Evolutionary conservation across 2,113 vertebrate genomes (phyloP).

Genomic region (Rattus rattus): DNA sequence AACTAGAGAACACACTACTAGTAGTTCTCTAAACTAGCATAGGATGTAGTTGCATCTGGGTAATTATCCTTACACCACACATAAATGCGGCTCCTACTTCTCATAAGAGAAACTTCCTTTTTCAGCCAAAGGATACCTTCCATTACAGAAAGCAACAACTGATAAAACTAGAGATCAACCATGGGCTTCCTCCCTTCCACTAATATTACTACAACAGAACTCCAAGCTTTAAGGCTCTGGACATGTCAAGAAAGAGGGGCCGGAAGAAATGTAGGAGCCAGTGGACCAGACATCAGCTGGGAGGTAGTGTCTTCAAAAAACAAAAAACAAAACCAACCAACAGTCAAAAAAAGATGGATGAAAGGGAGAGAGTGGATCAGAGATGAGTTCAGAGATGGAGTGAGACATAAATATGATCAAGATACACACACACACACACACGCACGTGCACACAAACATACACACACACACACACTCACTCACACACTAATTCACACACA

Average conservation of each 20-base stretch:
- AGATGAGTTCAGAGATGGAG: not conserved
- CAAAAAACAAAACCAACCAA: not conserved
- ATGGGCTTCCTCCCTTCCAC: not conserved
- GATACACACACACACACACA: not conserved
- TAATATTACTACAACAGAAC: not conserved
- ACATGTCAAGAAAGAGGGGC: not conserved
- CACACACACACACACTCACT: no score
- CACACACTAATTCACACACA: no score
- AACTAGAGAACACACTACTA: not conserved
- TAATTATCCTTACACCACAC: not conserved
- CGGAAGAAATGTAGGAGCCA: not conserved
- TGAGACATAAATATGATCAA: not conserved
- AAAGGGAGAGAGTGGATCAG: not conserved
- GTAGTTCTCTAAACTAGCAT: not conserved
- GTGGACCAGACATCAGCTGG: not conserved
- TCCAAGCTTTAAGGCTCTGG: not conserved
- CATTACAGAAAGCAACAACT: not conserved
- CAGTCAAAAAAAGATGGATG: not conserved
- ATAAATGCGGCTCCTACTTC: not conserved
- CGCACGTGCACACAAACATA: no score
- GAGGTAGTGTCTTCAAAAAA: not conserved
- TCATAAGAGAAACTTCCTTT: not conserved
- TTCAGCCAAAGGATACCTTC: not conserved
- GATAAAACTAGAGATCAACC: not conserved
- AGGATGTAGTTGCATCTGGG: not conserved